Evolutionary conservation across 2,888 invertebrate genomes (phyloP), one percentile per base, ranked within the genome.

Genomic region (Ornithoptera alexandrae): DNA sequence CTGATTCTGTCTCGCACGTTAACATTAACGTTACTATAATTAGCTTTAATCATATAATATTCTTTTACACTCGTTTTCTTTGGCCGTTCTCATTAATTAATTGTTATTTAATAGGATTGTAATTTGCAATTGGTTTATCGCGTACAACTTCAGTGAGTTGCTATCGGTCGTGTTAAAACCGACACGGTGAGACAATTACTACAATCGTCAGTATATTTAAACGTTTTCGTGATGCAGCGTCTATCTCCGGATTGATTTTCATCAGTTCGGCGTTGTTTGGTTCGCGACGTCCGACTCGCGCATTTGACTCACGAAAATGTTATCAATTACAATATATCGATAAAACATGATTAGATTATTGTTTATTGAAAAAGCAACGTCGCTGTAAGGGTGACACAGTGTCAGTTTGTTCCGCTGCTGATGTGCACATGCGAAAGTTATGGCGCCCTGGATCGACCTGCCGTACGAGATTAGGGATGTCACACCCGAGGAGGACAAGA

Each of bases 401-500:
- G 36, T 58, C 53, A 42, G 69, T 64, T 22, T 17, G 70, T 46
- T 66, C 60, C 42, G 62, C 22, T 18, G 63, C 67, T 50, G 62
- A 67, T 70, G 64, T 67, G 46, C 39, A 63, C 64, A 56, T 56
- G 60, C 46, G 53, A 18, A 36, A 59, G 59, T 20, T 63, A 90
- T 92, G 91, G 81, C 88, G 63, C 89, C 90, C 1, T 83, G 82
- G 81, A 72, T 82, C 62, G 82, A 88, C 5, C 76, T 89, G 56
- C 91, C 91, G 0, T 90, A 86, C 65, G 84, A 88, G 61, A 87
- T 92, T 18, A 81, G 76, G 8, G 77, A 84, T 57, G 88, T 90
- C 42, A 81, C 84, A 0, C 71, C 83, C 0, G 91, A 91, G 18
- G 92, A 92, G 68, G 87, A 89, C 15, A 90, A 87, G 72, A 65